These are phyloP conservation scores for Megathymus violae DNA, from an alignment of 1,140 invertebrate species.

Conservation along the genomic window DNA sequence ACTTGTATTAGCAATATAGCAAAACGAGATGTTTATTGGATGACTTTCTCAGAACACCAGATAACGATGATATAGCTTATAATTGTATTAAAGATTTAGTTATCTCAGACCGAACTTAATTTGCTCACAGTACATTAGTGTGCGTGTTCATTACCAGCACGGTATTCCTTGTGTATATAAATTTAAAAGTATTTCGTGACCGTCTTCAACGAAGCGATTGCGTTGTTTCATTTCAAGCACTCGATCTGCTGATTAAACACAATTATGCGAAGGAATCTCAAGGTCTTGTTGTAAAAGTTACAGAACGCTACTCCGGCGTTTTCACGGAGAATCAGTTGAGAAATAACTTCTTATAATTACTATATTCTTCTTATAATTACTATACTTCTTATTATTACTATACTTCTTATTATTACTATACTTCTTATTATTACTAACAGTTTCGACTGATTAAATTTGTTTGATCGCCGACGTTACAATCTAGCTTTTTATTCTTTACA, in stretches of 20 bases:
- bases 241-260: slow-evolving; percentile 19
- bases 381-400: too few relatives aligned
- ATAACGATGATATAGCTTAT: not conserved
- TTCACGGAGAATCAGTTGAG: slow-evolving; percentile 10
- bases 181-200: slow-evolving; percentile 26
- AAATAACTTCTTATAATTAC: not conserved
- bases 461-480: too few relatives aligned
- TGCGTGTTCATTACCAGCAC: not conserved
- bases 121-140: not conserved
- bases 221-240: slow-evolving; percentile 25
- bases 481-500: too few relatives aligned
- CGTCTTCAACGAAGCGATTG: slow-evolving; percentile 17
- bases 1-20: slow-evolving; percentile 2
- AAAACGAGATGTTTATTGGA: slow-evolving; percentile 14
- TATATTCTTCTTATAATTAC: too few relatives aligned
- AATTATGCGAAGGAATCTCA: slow-evolving; percentile 16
- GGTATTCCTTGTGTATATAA: not conserved
- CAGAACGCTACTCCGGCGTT: slow-evolving; percentile 12
- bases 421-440: too few relatives aligned
- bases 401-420: too few relatives aligned
- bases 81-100: not conserved
- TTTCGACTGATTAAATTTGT: too few relatives aligned
- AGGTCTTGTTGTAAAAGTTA: slow-evolving; percentile 31
- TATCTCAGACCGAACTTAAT: not conserved
- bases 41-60: slow-evolving; percentile 6